These are phyloP conservation scores for Drosophila suboccidentalis DNA, from an alignment of 2,888 invertebrate species.

Conservation along the genomic window DNA sequence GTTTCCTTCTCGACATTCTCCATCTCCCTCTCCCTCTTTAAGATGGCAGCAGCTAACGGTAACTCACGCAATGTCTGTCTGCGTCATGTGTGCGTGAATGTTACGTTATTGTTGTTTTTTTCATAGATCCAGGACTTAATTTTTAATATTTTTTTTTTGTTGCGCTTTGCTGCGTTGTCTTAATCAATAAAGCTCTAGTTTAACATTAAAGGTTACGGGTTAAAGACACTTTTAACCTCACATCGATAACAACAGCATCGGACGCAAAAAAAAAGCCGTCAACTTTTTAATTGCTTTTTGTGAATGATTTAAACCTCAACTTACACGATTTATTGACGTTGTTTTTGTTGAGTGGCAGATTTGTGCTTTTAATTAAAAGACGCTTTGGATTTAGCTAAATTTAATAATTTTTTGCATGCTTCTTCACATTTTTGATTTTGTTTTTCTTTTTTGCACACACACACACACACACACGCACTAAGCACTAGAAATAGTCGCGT, in stretches of 20 bases:
- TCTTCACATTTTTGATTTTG: conserved; percentile 49
- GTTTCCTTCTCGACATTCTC: background rate
- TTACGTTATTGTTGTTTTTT: conserved; percentile 15
- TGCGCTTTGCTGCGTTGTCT: conserved; percentile 34
- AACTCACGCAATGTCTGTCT: conserved; percentile 59
- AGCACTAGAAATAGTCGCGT: conserved; percentile 31
- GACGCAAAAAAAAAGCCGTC: background rate
- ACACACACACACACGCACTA: conserved; percentile 26
- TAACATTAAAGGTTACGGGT: conserved; percentile 44
- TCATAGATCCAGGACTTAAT: too few relatives aligned
- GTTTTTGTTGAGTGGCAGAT: conserved; percentile 1
- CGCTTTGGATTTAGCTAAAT: conserved; percentile 15
- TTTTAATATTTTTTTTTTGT: background rate
- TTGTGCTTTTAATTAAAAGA: background rate
- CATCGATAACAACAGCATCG: conserved; percentile 5
- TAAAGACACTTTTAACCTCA: conserved; percentile 53
- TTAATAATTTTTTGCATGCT: conserved; percentile 37
- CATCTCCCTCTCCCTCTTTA: background rate
- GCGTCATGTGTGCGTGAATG: conserved; percentile 33
- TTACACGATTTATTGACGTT: conserved; percentile 37
- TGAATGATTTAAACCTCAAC: conserved; percentile 22
- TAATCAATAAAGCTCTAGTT: conserved; percentile 64
- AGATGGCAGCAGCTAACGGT: conserved; percentile 29
- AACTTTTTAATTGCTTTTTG: conserved; percentile 16
- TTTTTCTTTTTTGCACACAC: conserved; percentile 49